These are phyloP conservation scores for Pyrgus malvae DNA, from an alignment of 2,888 invertebrate species.

Conservation along the genomic window DNA sequence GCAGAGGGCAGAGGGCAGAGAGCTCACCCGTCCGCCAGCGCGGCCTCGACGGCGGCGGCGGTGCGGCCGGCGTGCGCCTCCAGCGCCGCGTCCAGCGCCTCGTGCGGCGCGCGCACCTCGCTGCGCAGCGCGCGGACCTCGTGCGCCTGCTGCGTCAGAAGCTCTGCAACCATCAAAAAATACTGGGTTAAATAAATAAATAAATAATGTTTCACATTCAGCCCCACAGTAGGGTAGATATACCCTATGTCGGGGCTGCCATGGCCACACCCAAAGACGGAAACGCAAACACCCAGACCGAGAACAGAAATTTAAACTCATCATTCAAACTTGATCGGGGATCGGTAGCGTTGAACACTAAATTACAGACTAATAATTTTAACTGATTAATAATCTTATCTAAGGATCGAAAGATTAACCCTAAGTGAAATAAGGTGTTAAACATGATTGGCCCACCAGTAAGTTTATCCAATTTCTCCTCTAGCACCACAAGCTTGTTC, in stretches of 20 bases:
- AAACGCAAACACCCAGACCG: no score
- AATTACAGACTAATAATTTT: no score
- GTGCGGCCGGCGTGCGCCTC: slow-evolving; percentile 46
- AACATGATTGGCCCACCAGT: slow-evolving; percentile 45
- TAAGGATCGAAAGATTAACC: background rate
- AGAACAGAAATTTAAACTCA: no score
- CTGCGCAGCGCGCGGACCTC: slow-evolving; percentile 69
- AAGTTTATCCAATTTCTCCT: slow-evolving; percentile 63
- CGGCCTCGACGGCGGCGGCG: slow-evolving; percentile 54
- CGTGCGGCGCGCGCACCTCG: slow-evolving; percentile 34
- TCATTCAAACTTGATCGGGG: no score
- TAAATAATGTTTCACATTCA: no score
- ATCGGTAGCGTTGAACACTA: no score
- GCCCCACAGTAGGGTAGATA: background rate
- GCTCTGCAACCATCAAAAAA: slow-evolving; percentile 47
- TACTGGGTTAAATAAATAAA: background rate
- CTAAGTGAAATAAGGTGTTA: background rate
- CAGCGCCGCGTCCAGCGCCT: slow-evolving; percentile 36
- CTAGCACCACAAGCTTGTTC: slow-evolving; percentile 49
- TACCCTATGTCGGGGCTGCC: no score
- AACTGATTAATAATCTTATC: background rate
- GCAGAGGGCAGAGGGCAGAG: background rate
- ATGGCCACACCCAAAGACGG: no score
- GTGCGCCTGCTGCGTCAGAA: slow-evolving; percentile 67
- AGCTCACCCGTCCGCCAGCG: slow-evolving; percentile 55